Evolutionary conservation across 2,888 invertebrate genomes (phyloP).

Genomic region (Cheilosia vernalis): DNA sequence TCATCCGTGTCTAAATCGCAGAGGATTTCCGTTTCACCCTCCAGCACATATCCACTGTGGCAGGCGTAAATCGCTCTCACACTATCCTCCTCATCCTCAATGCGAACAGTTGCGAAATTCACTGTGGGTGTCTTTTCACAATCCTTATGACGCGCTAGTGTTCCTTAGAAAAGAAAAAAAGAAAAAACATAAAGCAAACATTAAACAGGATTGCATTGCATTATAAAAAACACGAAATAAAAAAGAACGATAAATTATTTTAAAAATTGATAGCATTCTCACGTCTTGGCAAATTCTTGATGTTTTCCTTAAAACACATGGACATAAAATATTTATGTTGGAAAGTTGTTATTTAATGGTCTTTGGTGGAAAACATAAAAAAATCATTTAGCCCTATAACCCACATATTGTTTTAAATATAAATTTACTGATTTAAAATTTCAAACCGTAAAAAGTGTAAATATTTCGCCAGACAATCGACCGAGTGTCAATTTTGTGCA

Average conservation of each 20-base stretch:
- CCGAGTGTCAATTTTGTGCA: constrained; percentile 18
- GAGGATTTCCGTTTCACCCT: constrained; percentile 78
- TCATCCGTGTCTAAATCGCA: constrained; percentile 81
- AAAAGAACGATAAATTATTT: constrained; percentile 9
- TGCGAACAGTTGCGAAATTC: constrained; percentile 78
- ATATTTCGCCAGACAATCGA: not conserved
- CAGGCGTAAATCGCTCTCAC: constrained; percentile 82
- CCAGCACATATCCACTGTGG: constrained; percentile 79
- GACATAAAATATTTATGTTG: constrained; percentile 30
- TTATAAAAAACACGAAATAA: constrained; percentile 5
- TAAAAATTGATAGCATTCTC: constrained; percentile 17
- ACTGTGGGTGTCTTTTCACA: constrained; percentile 81
- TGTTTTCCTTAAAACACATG: constrained; percentile 15
- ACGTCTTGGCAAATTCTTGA: not conserved
- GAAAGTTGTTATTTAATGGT: too few relatives aligned
- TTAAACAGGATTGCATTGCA: not conserved
- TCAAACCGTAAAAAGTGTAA: not conserved
- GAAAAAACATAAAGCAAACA: constrained; percentile 5
- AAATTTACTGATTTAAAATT: not conserved
- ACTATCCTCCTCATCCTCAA: constrained; percentile 78
- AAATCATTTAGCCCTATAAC: constrained; percentile 14
- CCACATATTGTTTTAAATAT: constrained; percentile 11
- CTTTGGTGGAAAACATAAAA: not conserved
- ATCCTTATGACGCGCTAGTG: constrained; percentile 78
- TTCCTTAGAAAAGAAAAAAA: constrained; percentile 54